phyloP scores from a whole-genome alignment of 2,113 vertebrate species.

The Fulica atra region DNA sequence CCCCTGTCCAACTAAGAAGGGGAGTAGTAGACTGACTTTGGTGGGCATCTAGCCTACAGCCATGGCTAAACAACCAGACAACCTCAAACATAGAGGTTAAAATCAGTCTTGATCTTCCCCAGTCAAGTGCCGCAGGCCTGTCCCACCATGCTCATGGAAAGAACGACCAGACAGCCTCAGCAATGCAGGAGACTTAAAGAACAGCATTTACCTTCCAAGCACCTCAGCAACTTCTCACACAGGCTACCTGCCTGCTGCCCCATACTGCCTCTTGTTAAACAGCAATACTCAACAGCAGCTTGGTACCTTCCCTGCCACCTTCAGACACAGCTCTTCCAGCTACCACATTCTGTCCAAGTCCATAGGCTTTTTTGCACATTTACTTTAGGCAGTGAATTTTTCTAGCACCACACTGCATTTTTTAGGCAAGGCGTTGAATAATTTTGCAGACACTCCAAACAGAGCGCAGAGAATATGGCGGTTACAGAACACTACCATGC shows the following conservation, averaged over 20 bases:
- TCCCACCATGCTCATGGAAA: background rate
- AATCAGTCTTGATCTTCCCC: background rate
- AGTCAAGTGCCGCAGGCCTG: background rate
- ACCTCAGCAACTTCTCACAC: background rate
- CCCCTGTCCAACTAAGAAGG: too few species aligned
- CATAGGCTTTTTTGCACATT: background rate
- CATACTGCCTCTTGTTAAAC: background rate
- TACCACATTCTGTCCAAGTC: background rate
- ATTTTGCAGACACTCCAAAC: background rate
- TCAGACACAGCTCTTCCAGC: background rate
- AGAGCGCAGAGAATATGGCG: background rate
- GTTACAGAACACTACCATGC: background rate
- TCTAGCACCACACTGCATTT: background rate
- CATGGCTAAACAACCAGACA: too few species aligned
- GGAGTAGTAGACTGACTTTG: too few species aligned
- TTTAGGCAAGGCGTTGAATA: background rate
- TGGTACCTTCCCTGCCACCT: background rate
- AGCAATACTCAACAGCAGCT: background rate
- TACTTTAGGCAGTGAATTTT: background rate
- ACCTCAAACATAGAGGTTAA: background rate
- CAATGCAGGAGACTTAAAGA: fast-evolving
- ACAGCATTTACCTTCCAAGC: background rate
- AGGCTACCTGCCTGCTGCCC: background rate
- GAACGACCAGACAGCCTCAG: background rate
- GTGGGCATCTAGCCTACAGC: too few species aligned